phyloP scores from a whole-genome alignment of 2,888 invertebrate genomes.

The Athalia rosae region DNA sequence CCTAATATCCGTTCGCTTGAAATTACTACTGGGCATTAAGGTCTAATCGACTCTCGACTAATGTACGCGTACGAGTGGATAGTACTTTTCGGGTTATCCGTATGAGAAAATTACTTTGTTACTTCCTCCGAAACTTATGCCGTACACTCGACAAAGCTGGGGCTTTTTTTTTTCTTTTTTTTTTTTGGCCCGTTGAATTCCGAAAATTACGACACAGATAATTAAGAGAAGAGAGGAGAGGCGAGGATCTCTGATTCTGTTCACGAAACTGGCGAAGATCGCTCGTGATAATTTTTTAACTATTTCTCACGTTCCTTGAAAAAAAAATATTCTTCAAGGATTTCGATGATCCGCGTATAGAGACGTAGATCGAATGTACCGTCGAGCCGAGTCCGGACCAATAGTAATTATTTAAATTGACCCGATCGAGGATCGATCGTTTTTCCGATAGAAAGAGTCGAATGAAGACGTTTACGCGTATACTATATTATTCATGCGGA shows the following conservation, averaged over 20 bases:
- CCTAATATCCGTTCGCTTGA: slow-evolving; percentile 30
- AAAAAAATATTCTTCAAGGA: not conserved
- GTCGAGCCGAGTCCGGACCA: not conserved
- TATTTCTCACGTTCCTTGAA: not conserved
- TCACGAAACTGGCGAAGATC: not conserved
- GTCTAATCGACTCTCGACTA: slow-evolving; percentile 37
- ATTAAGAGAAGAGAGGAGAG: not conserved
- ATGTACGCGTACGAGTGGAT: slow-evolving; percentile 40
- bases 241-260: not conserved
- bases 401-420: slow-evolving; percentile 43
- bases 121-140: not conserved
- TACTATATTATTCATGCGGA: slow-evolving; percentile 42
- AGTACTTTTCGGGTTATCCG: slow-evolving; percentile 14
- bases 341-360: not conserved
- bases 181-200: no score
- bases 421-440: slow-evolving; percentile 14
- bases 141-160: no score
- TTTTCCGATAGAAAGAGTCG: slow-evolving; percentile 36
- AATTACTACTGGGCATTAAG: slow-evolving; percentile 43
- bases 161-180: not conserved
- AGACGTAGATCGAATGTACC: not conserved
- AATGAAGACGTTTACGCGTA: slow-evolving; percentile 41
- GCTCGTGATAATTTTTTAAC: not conserved
- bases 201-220: not conserved
- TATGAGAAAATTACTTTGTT: slow-evolving; percentile 24